A percentile compares a stretch with the other conserved stretches of the same genome.
Conservation (phyloP, 2,113 vertebrate genomes). For the Ginglymostoma cirratum region DNA sequence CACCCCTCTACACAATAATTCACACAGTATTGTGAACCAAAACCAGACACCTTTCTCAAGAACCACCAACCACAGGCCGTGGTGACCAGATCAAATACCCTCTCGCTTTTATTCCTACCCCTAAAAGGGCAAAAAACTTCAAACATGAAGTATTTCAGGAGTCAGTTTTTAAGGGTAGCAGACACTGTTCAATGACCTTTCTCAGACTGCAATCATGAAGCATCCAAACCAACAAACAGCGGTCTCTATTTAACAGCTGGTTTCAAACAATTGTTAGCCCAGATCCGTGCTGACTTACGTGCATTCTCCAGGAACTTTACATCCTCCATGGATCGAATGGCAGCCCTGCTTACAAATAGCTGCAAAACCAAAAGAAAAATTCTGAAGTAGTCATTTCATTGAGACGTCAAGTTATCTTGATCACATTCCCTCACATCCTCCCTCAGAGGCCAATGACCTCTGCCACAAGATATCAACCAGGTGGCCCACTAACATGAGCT, state of each 20-base stretch:
- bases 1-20: not conserved
- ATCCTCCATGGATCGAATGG: constrained; percentile 72
- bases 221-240: not conserved
- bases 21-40: not conserved
- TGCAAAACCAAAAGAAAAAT: constrained; percentile 49
- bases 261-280: not conserved
- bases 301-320: constrained; percentile 76
- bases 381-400: not conserved
- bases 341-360: constrained; percentile 91
- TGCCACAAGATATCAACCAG: not conserved
- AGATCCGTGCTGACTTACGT: constrained; percentile 62
- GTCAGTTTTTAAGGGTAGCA: not conserved
- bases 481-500: not conserved
- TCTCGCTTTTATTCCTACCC: too few species aligned
- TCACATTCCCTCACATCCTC: not conserved
- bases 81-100: too few species aligned
- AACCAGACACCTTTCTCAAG: not conserved
- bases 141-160: not conserved
- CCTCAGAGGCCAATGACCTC: not conserved
- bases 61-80: not conserved
- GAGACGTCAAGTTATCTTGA: not conserved
- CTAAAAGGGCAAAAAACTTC: not conserved
- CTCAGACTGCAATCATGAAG: not conserved
- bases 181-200: not conserved
- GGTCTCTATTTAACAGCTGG: not conserved